phyloP scores from a whole-genome alignment of 2,888 invertebrate species.

The Criorhina ranunculi region DNA sequence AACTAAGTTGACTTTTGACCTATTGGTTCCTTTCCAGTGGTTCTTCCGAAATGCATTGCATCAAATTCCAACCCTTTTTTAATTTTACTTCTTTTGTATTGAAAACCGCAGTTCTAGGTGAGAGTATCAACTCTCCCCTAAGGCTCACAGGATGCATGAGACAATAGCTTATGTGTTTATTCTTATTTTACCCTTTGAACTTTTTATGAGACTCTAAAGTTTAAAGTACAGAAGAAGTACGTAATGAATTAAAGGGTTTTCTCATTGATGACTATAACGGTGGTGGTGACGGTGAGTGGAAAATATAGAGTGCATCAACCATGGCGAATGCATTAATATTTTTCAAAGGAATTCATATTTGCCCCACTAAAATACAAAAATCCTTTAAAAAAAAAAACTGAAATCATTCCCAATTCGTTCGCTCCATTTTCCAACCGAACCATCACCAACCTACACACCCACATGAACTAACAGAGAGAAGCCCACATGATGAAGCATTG shows the following conservation, averaged over 20 bases:
- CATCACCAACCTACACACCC: constrained; percentile 47
- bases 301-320: constrained; percentile 57
- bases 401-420: constrained; percentile 74
- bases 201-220: constrained; percentile 35
- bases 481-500: constrained; percentile 75
- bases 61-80: constrained; percentile 15
- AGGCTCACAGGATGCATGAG: constrained; percentile 12
- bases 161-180: constrained; percentile 41
- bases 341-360: constrained; percentile 75
- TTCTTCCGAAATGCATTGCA: constrained; percentile 20
- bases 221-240: constrained; percentile 42
- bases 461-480: no score
- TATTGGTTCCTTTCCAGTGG: no score
- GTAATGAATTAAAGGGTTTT: constrained; percentile 54
- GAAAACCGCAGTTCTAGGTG: constrained; percentile 19
- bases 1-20: no score
- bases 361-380: constrained; percentile 64
- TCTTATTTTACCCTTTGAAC: constrained; percentile 49
- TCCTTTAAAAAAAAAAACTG: constrained; percentile 58
- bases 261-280: constrained; percentile 19
- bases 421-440: constrained; percentile 76
- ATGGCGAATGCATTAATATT: constrained; percentile 71
- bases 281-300: constrained; percentile 5
- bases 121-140: constrained; percentile 30
- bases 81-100: constrained; percentile 8